phyloP scores from a whole-genome alignment of 2,888 invertebrate species.

The Nebria brevicollis region DNA sequence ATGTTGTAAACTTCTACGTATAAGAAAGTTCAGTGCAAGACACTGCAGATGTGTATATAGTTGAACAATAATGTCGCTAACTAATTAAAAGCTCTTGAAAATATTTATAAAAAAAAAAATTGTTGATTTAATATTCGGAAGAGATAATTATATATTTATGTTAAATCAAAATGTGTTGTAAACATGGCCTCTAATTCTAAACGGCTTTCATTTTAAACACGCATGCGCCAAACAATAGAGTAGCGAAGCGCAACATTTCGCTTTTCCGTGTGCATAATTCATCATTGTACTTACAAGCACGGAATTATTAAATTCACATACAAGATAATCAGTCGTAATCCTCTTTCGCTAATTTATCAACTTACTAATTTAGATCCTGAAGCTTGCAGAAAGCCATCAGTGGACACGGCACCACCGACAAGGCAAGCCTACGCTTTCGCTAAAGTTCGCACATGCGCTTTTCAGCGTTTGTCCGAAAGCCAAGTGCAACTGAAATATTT shows the following conservation, averaged over 20 bases:
- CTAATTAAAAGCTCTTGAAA: too few relatives aligned
- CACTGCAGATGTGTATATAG: too few relatives aligned
- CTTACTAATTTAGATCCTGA: constrained; percentile 39
- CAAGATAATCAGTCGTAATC: constrained; percentile 45
- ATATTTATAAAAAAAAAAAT: too few relatives aligned
- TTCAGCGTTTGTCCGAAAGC: background rate
- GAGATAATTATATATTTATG: too few relatives aligned
- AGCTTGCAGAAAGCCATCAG: background rate
- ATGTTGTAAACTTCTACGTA: too few relatives aligned
- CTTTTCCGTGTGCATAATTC: constrained; percentile 4
- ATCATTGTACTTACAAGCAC: constrained; percentile 30
- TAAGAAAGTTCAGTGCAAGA: too few relatives aligned
- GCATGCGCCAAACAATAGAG: background rate
- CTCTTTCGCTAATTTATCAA: constrained; percentile 47
- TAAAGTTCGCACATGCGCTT: constrained; percentile 6
- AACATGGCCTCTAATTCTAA: too few relatives aligned
- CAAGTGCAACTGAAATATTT: constrained; percentile 9
- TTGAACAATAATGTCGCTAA: too few relatives aligned
- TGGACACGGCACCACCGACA: background rate
- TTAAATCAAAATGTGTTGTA: too few relatives aligned
- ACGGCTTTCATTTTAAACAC: too few relatives aligned
- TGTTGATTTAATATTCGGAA: too few relatives aligned
- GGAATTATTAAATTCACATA: constrained; percentile 44
- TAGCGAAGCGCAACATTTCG: background rate
- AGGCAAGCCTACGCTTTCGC: background rate